Conservation (phyloP, 2,113 vertebrate species). For the Hypocryptadius cinnamomeus region DNA sequence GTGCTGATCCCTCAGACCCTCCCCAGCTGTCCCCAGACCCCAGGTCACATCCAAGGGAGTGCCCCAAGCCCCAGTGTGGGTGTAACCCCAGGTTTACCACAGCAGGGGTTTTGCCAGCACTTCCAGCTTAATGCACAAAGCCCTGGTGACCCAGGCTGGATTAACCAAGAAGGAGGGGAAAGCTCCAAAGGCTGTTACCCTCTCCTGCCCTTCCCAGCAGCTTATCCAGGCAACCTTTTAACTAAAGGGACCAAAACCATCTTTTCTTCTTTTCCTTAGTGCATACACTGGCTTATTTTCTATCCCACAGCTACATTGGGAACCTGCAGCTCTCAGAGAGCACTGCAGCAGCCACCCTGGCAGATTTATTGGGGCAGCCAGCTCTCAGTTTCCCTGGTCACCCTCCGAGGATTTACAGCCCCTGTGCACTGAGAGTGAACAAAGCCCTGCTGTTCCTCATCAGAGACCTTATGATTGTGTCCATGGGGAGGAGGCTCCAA, state of each 20-base stretch:
- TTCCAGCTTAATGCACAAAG: background rate
- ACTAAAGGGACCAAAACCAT: background rate
- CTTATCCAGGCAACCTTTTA: background rate
- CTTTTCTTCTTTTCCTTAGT: background rate
- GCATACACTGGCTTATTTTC: background rate
- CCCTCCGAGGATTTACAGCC: conserved; percentile 15
- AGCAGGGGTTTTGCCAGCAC: background rate
- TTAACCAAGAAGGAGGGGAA: background rate
- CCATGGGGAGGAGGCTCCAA: background rate
- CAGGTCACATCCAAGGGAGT: background rate
- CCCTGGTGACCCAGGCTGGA: background rate
- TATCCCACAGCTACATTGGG: background rate
- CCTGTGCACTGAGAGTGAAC: background rate
- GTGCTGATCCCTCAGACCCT: background rate
- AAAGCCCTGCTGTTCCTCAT: conserved; percentile 48
- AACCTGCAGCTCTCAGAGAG: background rate
- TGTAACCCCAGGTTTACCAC: background rate
- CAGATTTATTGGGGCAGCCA: conserved; percentile 24
- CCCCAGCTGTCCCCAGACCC: background rate
- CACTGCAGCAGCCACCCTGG: background rate
- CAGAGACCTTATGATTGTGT: conserved; percentile 29
- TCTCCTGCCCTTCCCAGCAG: background rate
- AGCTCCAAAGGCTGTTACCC: background rate
- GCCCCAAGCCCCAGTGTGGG: background rate
- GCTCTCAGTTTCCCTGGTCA: conserved; percentile 40